Conservation (phyloP, 2,888 invertebrate genomes). For the Saturnia japonica region DNA sequence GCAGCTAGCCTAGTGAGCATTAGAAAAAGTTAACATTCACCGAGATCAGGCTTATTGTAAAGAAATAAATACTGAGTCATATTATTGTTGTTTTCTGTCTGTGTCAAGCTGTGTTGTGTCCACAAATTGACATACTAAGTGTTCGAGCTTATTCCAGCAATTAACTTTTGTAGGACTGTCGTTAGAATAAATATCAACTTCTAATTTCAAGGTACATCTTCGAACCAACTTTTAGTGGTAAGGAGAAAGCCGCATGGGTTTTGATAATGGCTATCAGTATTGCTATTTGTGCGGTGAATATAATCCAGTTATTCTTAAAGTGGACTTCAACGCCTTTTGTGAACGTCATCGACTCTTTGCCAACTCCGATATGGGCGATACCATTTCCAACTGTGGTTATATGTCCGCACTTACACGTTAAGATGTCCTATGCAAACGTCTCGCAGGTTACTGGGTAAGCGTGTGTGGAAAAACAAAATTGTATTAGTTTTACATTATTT, state of each 20-base stretch:
- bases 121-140: too few species aligned
- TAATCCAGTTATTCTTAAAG: constrained; percentile 64
- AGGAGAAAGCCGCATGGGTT: constrained; percentile 66
- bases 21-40: too few species aligned
- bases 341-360: constrained; percentile 72
- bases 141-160: too few species aligned
- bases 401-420: constrained; percentile 71
- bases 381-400: constrained; percentile 75
- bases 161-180: not conserved
- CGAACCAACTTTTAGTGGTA: constrained; percentile 65
- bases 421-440: constrained; percentile 60
- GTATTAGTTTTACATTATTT: not conserved
- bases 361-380: constrained; percentile 74
- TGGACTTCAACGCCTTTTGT: constrained; percentile 74
- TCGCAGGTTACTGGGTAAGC: constrained; percentile 60
- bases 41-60: too few species aligned
- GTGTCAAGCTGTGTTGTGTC: too few species aligned
- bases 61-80: too few species aligned
- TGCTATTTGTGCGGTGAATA: constrained; percentile 64
- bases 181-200: not conserved
- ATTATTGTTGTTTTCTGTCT: too few species aligned
- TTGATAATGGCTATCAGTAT: constrained; percentile 66
- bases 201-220: constrained; percentile 62
- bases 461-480: not conserved
- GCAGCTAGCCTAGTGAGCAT: too few species aligned